Percentiles rank a stretch among this genome's conserved stretches.
These are phyloP conservation scores for Salvator merianae DNA, from an alignment of 2,113 vertebrate genomes.

Conservation along the genomic window DNA sequence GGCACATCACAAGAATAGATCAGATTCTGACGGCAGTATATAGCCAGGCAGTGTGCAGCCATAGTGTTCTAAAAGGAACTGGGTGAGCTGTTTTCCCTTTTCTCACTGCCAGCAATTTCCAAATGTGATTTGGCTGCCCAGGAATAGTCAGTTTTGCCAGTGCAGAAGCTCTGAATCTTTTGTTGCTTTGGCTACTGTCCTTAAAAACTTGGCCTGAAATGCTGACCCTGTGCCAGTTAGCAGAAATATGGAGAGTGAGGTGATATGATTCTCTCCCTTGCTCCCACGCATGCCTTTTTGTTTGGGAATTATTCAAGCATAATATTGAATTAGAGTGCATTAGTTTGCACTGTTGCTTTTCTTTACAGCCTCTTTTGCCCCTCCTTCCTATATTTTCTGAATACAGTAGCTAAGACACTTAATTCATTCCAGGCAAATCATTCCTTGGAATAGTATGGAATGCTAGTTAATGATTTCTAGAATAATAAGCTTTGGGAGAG, in stretches of 20 bases:
- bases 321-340: slow-evolving; percentile 36
- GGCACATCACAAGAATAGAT: background rate
- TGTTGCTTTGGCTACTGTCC: background rate
- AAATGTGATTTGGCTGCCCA: background rate
- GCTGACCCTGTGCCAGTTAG: slow-evolving; percentile 5
- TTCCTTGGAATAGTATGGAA: slow-evolving; percentile 1
- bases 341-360: slow-evolving; percentile 30
- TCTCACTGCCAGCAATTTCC: background rate
- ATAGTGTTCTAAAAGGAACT: background rate
- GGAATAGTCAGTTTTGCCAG: slow-evolving; percentile 17
- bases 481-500: background rate
- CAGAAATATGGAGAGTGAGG: slow-evolving; percentile 9
- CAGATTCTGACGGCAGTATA: too few relatives aligned
- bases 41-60: background rate
- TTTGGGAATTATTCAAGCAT: slow-evolving; percentile 44
- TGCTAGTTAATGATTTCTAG: background rate
- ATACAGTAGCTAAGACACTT: background rate
- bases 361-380: background rate
- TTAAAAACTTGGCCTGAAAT: slow-evolving; percentile 26
- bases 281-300: slow-evolving; percentile 14
- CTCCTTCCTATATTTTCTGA: background rate
- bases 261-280: background rate
- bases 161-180: slow-evolving; percentile 4
- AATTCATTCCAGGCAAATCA: slow-evolving; percentile 13
- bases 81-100: background rate